Conservation (phyloP, 2,888 invertebrate species). For the Horisme vitalbata region DNA sequence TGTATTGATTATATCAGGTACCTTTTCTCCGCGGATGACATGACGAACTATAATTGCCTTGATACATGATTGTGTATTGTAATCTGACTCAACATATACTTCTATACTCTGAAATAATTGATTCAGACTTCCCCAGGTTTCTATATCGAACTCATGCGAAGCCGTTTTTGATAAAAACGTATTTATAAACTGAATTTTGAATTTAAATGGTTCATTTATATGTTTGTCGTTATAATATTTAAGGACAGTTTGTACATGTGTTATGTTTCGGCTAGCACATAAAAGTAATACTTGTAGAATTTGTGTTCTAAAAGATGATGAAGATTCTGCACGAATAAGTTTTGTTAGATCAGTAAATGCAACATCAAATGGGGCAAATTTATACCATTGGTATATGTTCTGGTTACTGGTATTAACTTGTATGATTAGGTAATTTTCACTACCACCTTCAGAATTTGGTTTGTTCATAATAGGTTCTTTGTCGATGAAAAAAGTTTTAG, state of each 20-base stretch:
- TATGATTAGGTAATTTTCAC: not conserved
- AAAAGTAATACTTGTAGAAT: slow-evolving; percentile 54
- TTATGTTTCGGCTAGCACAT: slow-evolving; percentile 44
- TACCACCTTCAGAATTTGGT: not conserved
- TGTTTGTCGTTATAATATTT: slow-evolving; percentile 58
- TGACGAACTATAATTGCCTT: slow-evolving; percentile 57
- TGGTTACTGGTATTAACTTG: slow-evolving; percentile 5
- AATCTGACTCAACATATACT: slow-evolving; percentile 57
- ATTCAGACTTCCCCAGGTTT: slow-evolving; percentile 57
- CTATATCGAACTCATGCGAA: slow-evolving; percentile 43
- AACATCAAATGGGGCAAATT: slow-evolving; percentile 50
- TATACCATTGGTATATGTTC: slow-evolving; percentile 53
- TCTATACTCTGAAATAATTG: slow-evolving; percentile 63
- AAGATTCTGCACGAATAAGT: slow-evolving; percentile 51
- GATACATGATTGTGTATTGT: slow-evolving; percentile 52
- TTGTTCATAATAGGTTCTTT: slow-evolving; percentile 17
- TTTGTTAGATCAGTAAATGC: slow-evolving; percentile 57
- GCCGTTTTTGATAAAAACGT: slow-evolving; percentile 45
- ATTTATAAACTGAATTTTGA: slow-evolving; percentile 57
- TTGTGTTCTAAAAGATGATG: slow-evolving; percentile 46
- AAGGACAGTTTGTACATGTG: slow-evolving; percentile 48
- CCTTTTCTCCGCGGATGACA: slow-evolving; percentile 44
- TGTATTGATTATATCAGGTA: slow-evolving; percentile 55
- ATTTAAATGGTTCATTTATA: slow-evolving; percentile 62
- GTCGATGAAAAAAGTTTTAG: slow-evolving; percentile 53